Evolutionary conservation across 2,888 invertebrate species (phyloP).

Genomic region (Drosophila kokeensis): DNA sequence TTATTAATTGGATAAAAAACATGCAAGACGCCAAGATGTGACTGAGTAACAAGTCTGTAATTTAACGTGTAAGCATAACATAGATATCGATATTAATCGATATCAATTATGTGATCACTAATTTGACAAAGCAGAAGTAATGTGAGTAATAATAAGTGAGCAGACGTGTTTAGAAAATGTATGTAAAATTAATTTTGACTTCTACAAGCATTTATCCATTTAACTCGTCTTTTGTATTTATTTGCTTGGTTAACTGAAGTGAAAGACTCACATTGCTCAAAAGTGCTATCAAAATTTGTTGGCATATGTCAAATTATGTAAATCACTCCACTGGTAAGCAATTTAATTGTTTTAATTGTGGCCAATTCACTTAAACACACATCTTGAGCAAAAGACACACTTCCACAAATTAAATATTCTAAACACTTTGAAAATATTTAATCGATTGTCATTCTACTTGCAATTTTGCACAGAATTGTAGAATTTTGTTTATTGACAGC

Average conservation of each 20-base stretch:
- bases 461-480: constrained; percentile 33
- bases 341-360: constrained; percentile 20
- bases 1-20: neutral
- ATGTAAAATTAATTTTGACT: too few relatives aligned
- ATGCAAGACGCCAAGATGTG: neutral
- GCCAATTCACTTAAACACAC: constrained; percentile 9
- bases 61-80: neutral
- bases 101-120: neutral
- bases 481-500: constrained; percentile 37
- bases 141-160: neutral
- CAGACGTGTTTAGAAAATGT: neutral
- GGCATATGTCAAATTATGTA: constrained; percentile 11
- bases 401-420: constrained; percentile 7
- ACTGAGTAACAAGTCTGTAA: neutral
- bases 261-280: neutral
- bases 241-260: neutral
- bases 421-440: constrained; percentile 20
- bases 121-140: neutral
- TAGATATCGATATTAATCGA: neutral
- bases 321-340: neutral
- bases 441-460: constrained; percentile 41
- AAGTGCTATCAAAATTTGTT: neutral
- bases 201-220: neutral
- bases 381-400: neutral
- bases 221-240: neutral